These are phyloP conservation scores for Picus viridis DNA, from an alignment of 2,797 vertebrate species.

Conservation along the genomic window DNA sequence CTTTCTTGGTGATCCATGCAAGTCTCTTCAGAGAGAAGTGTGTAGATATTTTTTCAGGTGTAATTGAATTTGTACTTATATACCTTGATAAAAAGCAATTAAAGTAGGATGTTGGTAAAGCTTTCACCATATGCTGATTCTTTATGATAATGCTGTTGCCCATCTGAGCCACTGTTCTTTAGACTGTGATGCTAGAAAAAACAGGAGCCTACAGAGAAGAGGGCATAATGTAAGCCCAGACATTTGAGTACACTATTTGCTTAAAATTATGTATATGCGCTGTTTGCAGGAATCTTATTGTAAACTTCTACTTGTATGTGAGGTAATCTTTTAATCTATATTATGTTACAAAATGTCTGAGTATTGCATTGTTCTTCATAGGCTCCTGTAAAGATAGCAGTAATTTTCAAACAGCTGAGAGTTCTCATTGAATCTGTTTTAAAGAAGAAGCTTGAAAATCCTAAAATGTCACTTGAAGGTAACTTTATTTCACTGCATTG, in stretches of 20 bases:
- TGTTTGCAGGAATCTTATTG: not conserved
- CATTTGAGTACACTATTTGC: not conserved
- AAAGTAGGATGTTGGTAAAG: not conserved
- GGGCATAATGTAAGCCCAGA: not conserved
- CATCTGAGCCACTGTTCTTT: not conserved
- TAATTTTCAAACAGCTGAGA: conserved; percentile 97
- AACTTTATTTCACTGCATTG: conserved; percentile 35
- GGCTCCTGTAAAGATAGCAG: conserved; percentile 96
- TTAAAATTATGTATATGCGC: not conserved
- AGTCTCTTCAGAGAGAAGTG: not conserved
- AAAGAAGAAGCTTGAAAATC: conserved; percentile 93
- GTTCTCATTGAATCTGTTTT: conserved; percentile 92
- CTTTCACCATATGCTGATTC: not conserved
- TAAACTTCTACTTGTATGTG: not conserved
- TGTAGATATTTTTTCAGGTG: not conserved
- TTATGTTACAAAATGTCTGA: not conserved
- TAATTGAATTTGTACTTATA: not conserved
- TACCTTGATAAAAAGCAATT: not conserved
- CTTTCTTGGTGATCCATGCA: not conserved
- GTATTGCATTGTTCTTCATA: conserved; percentile 56
- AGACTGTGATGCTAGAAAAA: not conserved
- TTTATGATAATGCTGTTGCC: not conserved
- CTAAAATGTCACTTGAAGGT: conserved; percentile 95
- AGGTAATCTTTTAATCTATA: not conserved
- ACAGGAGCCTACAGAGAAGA: not conserved